These are phyloP conservation scores for Plebejus anna DNA, from an alignment of 2,888 invertebrate genomes.

Conservation along the genomic window DNA sequence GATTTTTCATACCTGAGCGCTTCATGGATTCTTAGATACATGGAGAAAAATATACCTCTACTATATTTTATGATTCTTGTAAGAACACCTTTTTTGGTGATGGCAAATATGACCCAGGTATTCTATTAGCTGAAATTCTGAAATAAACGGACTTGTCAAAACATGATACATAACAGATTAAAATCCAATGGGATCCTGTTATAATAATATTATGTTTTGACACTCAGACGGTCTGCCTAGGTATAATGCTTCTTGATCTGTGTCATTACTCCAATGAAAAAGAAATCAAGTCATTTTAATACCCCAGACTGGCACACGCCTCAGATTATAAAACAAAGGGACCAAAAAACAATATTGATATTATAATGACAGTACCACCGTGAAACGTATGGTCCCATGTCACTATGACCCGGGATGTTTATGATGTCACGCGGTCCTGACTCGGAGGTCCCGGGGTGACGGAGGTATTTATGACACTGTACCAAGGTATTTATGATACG, in stretches of 20 bases:
- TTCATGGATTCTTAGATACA: not conserved
- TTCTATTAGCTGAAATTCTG: not conserved
- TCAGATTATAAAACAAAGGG: not conserved
- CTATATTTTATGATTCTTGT: not conserved
- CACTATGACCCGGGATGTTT: slow-evolving; percentile 1
- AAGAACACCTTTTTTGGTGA: not conserved
- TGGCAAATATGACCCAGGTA: not conserved
- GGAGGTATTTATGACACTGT: not conserved
- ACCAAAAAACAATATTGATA: not conserved
- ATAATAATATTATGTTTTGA: too few relatives aligned
- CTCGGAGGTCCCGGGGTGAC: slow-evolving; percentile 18
- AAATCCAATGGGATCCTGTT: too few relatives aligned
- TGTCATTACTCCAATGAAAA: too few relatives aligned
- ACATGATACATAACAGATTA: too few relatives aligned
- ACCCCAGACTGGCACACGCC: not conserved
- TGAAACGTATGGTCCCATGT: not conserved
- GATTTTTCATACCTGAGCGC: not conserved
- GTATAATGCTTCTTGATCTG: too few relatives aligned
- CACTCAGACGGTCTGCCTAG: too few relatives aligned
- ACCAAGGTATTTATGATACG: not conserved
- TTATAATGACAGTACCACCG: not conserved
- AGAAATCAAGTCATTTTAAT: not conserved
- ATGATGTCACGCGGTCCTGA: not conserved
- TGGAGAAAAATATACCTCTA: too few relatives aligned
- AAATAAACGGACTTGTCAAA: too few relatives aligned